Evolutionary conservation across 2,888 invertebrate species (phyloP).

Genomic region (Idaea straminata): DNA sequence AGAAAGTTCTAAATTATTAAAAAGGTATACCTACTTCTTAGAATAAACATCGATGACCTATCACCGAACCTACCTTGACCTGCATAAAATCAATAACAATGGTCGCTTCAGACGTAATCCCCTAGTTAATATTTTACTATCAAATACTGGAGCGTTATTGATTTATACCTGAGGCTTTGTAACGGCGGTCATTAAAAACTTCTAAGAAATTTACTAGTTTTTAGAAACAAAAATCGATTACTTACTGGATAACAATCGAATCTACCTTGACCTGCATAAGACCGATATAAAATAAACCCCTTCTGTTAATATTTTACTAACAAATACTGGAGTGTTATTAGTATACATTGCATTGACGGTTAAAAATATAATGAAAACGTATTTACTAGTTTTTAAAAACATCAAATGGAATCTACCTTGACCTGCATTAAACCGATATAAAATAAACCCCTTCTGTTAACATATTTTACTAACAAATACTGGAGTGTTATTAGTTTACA

Average conservation of each 20-base stretch:
- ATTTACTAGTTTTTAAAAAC: too few species aligned
- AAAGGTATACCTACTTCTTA: not conserved
- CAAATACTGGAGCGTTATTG: conserved; percentile 93
- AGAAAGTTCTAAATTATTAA: not conserved
- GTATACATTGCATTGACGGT: conserved; percentile 81
- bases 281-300: conserved; percentile 85
- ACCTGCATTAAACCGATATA: conserved; percentile 89
- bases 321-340: conserved; percentile 93
- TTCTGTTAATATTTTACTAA: conserved; percentile 69
- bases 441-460: conserved; percentile 62
- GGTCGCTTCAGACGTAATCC: conserved; percentile 95
- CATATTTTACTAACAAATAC: conserved; percentile 85
- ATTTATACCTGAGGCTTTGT: conserved; percentile 89
- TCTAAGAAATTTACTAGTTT: too few species aligned
- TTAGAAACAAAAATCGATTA: too few species aligned
- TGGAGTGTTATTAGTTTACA: conserved; percentile 94
- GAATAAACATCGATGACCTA: not conserved
- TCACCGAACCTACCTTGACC: conserved; percentile 14
- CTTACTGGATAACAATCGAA: not conserved
- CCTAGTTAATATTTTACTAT: conserved; percentile 91
- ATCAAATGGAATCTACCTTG: conserved; percentile 8
- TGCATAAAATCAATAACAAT: conserved; percentile 93
- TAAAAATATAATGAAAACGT: too few species aligned
- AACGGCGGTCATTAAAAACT: too few species aligned
- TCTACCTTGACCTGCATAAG: conserved; percentile 80